Evolutionary conservation across 2,113 vertebrate species (phyloP).

Genomic region (Meleagris gallopavo): DNA sequence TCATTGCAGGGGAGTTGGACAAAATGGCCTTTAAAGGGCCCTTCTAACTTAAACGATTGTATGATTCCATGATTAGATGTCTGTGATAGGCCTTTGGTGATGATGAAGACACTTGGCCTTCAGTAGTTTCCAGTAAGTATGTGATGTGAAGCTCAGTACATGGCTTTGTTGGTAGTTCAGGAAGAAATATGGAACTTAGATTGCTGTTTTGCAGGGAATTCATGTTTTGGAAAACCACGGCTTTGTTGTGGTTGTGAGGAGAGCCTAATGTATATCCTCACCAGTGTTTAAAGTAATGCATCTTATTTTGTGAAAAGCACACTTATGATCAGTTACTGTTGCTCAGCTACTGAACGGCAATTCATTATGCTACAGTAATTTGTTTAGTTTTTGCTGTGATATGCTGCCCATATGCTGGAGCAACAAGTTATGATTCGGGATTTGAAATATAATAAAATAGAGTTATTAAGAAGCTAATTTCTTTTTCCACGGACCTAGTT

Average conservation of each 20-base stretch:
- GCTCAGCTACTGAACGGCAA: constrained; percentile 10
- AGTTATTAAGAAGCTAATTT: constrained; percentile 18
- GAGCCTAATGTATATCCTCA: neutral
- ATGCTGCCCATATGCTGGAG: neutral
- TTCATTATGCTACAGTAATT: neutral
- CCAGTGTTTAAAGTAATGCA: neutral
- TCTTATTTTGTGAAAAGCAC: constrained; percentile 1
- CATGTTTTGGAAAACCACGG: neutral
- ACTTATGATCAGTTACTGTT: neutral
- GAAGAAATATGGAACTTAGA: neutral
- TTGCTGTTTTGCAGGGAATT: neutral
- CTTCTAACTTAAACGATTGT: no score
- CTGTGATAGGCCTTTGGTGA: neutral
- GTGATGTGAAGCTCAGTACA: neutral
- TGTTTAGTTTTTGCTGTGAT: constrained; percentile 38
- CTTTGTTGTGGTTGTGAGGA: neutral
- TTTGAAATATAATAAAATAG: constrained; percentile 29
- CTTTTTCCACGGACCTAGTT: constrained; percentile 17
- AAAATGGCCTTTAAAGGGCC: no score
- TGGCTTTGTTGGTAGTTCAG: neutral
- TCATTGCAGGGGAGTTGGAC: no score
- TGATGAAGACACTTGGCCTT: neutral
- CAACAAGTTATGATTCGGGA: neutral
- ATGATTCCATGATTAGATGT: neutral
- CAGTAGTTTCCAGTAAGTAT: neutral